Evolutionary conservation across 2,888 invertebrate species (phyloP), one percentile per base, ranked within the genome.

Genomic region (Meteorus cinctellus): DNA sequence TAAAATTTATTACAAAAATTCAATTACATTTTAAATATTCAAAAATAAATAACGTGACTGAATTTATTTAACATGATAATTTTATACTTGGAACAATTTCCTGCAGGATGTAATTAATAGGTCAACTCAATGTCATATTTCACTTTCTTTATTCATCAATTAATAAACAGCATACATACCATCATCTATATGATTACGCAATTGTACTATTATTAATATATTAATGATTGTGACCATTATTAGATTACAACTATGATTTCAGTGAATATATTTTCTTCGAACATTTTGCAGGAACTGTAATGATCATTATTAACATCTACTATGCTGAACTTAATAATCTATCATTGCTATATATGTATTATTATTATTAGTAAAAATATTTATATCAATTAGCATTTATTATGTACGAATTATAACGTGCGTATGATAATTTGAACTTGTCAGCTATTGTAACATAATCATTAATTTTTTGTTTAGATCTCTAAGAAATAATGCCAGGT

Each of bases 141-240:
- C 10, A 19, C n/a, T 55, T 55, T 55, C 8, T 55, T 55, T 55
- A 55, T 55, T 55, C 8, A 8, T 19, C 24, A 55, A 19, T 19
- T 19, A 55, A 55, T 55, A 19, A 55, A 55, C 19, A 5, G n/a
- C 55, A 55, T 55, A 19, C 19, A 55, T n/a, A 48, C n/a, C n/a
- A 55, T 55, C 55, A 55, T 55, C 8, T 55, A 55, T 55, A 55
- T 55, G n/a, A 55, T 55, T 48, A n/a, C n/a, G 48, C 19, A 55
- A 55, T 55, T 55, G 10, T 55, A 55, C 19, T 55, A n/a, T 19
- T 55, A 55, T 19, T 55, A 55, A 19, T 19, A 19, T 19, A 19
- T 5, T 19, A 55, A 55, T 19, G n/a, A 55, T 55, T 19, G n/a
- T 55, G 55, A 8, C n/a, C 55, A n/a, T 19, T 19, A 55, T 19